phyloP scores from a whole-genome alignment of 2,113 vertebrate species.

The Chlorodrepanis virens region DNA sequence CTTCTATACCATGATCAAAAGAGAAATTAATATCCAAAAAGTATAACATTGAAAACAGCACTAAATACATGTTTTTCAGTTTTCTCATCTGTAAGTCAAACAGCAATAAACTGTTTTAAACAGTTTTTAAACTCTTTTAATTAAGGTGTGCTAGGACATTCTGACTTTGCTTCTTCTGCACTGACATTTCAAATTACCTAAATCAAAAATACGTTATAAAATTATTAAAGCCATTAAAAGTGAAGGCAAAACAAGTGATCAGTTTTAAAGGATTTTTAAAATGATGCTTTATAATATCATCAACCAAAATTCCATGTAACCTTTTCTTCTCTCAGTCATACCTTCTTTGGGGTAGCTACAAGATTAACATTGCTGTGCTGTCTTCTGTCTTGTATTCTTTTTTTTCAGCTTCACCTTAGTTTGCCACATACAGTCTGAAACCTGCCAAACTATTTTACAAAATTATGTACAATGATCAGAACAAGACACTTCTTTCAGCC shows the following conservation, averaged over 20 bases:
- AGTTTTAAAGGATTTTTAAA: neutral
- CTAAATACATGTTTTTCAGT: neutral
- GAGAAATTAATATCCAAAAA: neutral
- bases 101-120: neutral
- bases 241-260: neutral
- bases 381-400: neutral
- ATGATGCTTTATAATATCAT: neutral
- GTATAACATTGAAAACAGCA: neutral
- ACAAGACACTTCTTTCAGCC: neutral
- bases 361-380: neutral
- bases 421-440: neutral
- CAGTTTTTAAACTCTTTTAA: constrained; percentile 38
- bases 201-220: neutral
- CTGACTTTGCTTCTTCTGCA: neutral
- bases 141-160: neutral
- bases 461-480: neutral
- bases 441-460: neutral
- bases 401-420: neutral
- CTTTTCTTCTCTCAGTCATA: neutral
- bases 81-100: constrained; percentile 40
- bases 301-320: neutral
- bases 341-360: neutral
- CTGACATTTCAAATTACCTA: constrained; percentile 10
- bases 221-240: constrained; percentile 2
- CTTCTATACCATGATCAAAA: neutral